phyloP scores from a whole-genome alignment of 2,888 invertebrate genomes.

The Adela reaumurella region DNA sequence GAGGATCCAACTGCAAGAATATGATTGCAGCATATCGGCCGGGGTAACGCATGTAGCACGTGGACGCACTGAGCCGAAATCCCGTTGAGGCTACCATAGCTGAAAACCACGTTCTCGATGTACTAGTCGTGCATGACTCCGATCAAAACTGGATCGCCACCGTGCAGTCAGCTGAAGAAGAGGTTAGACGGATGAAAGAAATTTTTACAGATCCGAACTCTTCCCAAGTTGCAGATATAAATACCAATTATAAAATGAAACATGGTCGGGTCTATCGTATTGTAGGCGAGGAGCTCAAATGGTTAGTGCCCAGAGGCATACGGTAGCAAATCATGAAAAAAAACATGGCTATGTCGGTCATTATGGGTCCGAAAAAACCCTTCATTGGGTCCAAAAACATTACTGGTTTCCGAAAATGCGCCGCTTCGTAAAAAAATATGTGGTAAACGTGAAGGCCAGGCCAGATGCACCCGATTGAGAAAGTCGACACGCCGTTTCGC shows the following conservation, averaged over 20 bases:
- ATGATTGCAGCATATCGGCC: constrained; percentile 14
- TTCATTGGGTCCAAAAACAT: constrained; percentile 16
- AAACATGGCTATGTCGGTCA: constrained; percentile 13
- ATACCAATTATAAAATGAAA: constrained; percentile 9
- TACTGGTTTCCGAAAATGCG: constrained; percentile 31
- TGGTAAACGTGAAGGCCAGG: constrained; percentile 21
- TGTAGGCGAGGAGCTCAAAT: constrained; percentile 9
- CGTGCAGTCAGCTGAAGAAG: background rate
- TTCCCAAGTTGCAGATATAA: background rate
- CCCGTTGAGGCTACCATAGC: constrained; percentile 2
- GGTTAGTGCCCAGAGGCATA: constrained; percentile 11
- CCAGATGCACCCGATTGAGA: constrained; percentile 32
- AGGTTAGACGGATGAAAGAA: constrained; percentile 2
- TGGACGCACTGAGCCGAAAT: constrained; percentile 18
- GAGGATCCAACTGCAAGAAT: constrained; percentile 15
- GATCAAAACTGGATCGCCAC: too few species aligned
- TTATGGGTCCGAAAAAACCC: constrained; percentile 18
- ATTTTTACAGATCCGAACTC: constrained; percentile 1
- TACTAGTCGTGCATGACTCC: too few species aligned
- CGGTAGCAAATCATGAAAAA: constrained; percentile 10
- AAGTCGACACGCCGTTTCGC: constrained; percentile 24
- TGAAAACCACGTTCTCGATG: too few species aligned
- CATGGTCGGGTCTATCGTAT: constrained; percentile 12
- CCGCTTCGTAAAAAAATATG: constrained; percentile 24
- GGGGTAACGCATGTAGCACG: constrained; percentile 14